Percentiles rank a stretch among this genome's conserved stretches.
These are phyloP conservation scores for Pseudomugil gertrudae DNA, from an alignment of 2,797 vertebrate species.

Conservation along the genomic window DNA sequence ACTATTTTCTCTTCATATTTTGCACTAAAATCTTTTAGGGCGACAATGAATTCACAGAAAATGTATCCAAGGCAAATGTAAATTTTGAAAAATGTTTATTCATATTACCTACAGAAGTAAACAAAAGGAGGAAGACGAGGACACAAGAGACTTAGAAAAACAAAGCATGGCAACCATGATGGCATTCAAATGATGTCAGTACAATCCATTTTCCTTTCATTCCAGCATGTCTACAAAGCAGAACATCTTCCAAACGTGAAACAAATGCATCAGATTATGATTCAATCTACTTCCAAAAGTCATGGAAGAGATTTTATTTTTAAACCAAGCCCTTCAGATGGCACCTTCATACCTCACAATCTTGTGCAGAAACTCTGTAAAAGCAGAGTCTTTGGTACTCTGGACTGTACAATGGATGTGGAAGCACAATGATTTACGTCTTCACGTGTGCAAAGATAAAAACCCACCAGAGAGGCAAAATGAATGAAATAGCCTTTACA, in stretches of 20 bases:
- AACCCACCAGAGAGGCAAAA: background rate
- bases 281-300: conserved; percentile 16
- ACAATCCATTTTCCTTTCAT: conserved; percentile 49
- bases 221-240: conserved; percentile 26
- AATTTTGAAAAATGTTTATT: conserved; percentile 82
- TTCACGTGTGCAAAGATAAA: conserved; percentile 2
- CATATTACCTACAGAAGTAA: conserved; percentile 71
- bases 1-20: no score
- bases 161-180: conserved; percentile 39
- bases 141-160: conserved; percentile 28
- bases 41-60: background rate
- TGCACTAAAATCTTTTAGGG: no score
- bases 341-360: conserved; percentile 15
- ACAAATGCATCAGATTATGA: conserved; percentile 18
- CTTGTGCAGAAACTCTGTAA: conserved; percentile 17
- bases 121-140: conserved; percentile 47
- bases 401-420: conserved; percentile 16
- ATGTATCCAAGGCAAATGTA: background rate
- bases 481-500: conserved; percentile 5
- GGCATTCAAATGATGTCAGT: conserved; percentile 40
- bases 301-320: conserved; percentile 1
- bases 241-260: conserved; percentile 19
- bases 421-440: conserved; percentile 1
- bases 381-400: conserved; percentile 57
- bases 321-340: conserved; percentile 5